These are phyloP conservation scores for Chrysogorgia sp. DNA, from an alignment of 92 coral and sea anemone genomes.

Conservation along the genomic window DNA sequence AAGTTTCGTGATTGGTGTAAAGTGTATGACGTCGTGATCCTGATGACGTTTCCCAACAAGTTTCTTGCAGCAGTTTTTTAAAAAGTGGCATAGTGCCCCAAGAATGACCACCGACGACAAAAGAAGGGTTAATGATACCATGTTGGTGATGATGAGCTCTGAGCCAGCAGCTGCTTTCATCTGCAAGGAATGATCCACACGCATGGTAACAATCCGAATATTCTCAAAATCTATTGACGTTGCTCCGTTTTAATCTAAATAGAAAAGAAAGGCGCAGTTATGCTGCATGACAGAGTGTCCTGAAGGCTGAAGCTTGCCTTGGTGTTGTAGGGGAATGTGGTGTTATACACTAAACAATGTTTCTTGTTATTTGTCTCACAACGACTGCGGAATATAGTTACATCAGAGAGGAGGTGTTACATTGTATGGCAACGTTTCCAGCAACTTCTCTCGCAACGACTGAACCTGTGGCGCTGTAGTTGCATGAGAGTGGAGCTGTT, in stretches of 20 bases:
- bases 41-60: background rate
- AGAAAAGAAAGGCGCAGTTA: background rate
- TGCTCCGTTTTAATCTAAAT: background rate
- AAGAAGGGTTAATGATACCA: constrained; percentile 16
- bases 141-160: background rate
- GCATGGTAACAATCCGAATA: background rate
- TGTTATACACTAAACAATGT: too few relatives aligned
- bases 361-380: too few relatives aligned
- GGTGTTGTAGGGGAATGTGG: too few relatives aligned
- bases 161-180: too few relatives aligned
- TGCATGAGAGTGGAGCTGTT: too few relatives aligned
- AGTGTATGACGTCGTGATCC: constrained; percentile 14
- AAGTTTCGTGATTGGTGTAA: background rate
- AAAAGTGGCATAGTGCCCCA: constrained; percentile 18
- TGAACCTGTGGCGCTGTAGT: too few relatives aligned
- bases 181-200: background rate
- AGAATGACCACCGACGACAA: constrained; percentile 15
- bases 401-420: too few relatives aligned
- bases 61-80: constrained; percentile 10
- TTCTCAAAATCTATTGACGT: background rate
- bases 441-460: too few relatives aligned
- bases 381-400: too few relatives aligned
- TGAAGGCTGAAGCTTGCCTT: too few relatives aligned
- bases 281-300: too few relatives aligned
- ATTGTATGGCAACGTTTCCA: too few relatives aligned